phyloP scores from a whole-genome alignment of 2,888 invertebrate genomes.

The Polylopha cassiicola region DNA sequence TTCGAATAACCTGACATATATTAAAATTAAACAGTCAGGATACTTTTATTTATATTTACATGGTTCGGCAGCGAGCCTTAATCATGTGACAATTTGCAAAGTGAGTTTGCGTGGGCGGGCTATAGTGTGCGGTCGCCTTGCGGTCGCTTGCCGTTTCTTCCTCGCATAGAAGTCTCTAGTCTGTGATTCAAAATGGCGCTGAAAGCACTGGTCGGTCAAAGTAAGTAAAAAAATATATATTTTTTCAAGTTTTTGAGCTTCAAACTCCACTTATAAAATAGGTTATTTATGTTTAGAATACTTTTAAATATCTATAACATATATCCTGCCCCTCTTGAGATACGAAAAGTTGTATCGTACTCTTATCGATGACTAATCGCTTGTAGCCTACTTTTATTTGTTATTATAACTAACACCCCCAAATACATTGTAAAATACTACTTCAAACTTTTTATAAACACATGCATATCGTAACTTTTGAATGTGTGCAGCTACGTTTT shows the following conservation, averaged over 20 bases:
- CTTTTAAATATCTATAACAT: not conserved
- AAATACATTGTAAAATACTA: too few species aligned
- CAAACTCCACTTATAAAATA: not conserved
- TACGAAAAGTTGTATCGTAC: slow-evolving; percentile 8
- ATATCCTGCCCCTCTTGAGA: too few species aligned
- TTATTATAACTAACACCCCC: too few species aligned
- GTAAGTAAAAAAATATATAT: slow-evolving; percentile 78
- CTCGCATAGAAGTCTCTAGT: slow-evolving; percentile 37
- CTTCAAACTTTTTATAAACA: too few species aligned
- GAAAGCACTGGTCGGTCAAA: slow-evolving; percentile 91
- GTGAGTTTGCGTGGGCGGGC: too few species aligned
- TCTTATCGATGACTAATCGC: slow-evolving; percentile 28
- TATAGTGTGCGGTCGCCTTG: not conserved
- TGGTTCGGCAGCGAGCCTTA: too few species aligned
- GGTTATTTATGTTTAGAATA: not conserved
- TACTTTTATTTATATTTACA: too few species aligned
- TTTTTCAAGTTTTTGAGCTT: not conserved
- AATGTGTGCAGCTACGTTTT: too few species aligned
- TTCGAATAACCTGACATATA: too few species aligned
- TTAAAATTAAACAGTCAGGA: too few species aligned
- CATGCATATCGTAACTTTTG: too few species aligned
- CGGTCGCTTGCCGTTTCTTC: not conserved
- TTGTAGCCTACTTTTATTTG: slow-evolving; percentile 14
- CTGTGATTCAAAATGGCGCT: slow-evolving; percentile 85
- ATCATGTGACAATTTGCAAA: too few species aligned